Evolutionary conservation across 2,797 vertebrate genomes (phyloP).

Genomic region (Rhinatrema bivittatum): DNA sequence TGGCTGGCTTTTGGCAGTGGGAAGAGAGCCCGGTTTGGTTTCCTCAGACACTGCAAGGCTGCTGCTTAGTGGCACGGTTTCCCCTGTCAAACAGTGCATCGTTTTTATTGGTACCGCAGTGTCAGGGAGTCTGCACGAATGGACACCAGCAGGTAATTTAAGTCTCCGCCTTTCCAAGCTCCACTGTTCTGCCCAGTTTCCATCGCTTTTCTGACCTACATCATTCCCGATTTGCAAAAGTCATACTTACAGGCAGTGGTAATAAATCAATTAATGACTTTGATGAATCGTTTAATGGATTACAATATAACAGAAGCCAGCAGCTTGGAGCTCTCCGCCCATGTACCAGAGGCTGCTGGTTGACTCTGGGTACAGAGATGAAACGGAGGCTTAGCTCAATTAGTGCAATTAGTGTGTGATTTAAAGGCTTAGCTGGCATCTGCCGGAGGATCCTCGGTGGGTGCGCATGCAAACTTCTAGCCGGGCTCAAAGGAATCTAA

Average conservation of each 20-base stretch:
- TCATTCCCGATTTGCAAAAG: slow-evolving; percentile 70
- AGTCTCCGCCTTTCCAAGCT: slow-evolving; percentile 34
- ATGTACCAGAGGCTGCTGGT: slow-evolving; percentile 62
- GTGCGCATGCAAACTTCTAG: slow-evolving; percentile 30
- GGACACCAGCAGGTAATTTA: slow-evolving; percentile 11
- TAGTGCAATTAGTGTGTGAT: slow-evolving; percentile 63
- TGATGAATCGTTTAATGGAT: slow-evolving; percentile 71
- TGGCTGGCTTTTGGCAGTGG: background rate
- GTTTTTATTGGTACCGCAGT: background rate
- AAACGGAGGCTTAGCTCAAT: slow-evolving; percentile 68
- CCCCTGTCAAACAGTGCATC: background rate
- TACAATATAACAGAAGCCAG: slow-evolving; percentile 69
- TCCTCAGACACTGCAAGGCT: background rate
- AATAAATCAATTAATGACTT: slow-evolving; percentile 79
- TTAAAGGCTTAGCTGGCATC: slow-evolving; percentile 65
- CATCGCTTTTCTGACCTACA: slow-evolving; percentile 55
- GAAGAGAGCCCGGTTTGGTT: background rate
- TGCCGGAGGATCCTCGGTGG: slow-evolving; percentile 42
- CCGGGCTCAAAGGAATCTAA: too few species aligned
- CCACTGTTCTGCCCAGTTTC: slow-evolving; percentile 48
- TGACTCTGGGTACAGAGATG: slow-evolving; percentile 58
- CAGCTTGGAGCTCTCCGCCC: slow-evolving; percentile 71
- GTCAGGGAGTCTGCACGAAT: background rate
- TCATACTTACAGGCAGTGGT: slow-evolving; percentile 58
- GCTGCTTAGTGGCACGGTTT: background rate